phyloP scores from a whole-genome alignment of 2,797 vertebrate genomes.

The Acanthornis magna region DNA sequence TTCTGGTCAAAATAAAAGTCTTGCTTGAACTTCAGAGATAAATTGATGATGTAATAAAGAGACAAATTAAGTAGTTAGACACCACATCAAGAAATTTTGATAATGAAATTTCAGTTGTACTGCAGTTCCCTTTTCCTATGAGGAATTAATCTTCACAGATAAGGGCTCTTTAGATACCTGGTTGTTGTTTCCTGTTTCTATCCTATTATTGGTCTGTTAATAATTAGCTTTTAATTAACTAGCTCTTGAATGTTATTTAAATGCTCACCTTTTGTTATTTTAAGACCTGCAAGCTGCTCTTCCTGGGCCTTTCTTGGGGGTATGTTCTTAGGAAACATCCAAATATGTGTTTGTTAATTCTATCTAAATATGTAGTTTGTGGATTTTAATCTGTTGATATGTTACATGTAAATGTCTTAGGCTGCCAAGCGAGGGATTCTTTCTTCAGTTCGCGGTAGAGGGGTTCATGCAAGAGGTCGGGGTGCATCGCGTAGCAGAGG shows the following conservation, averaged over 20 bases:
- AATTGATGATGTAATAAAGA: neutral
- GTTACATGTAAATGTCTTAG: constrained; percentile 68
- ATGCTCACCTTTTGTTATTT: neutral
- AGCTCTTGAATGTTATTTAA: neutral
- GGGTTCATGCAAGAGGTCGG: constrained; percentile 81
- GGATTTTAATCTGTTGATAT: neutral
- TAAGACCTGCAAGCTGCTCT: neutral
- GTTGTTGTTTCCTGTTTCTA: neutral
- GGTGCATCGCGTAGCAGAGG: constrained; percentile 82
- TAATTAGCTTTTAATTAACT: neutral
- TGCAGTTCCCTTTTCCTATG: neutral
- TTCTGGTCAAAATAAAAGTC: neutral
- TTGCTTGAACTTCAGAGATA: neutral
- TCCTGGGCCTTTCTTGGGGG: neutral
- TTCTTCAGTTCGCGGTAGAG: constrained; percentile 83
- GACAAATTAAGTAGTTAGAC: neutral
- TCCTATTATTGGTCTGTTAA: neutral
- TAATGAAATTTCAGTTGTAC: neutral
- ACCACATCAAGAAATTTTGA: neutral
- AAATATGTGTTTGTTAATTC: neutral
- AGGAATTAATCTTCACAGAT: neutral
- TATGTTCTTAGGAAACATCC: neutral
- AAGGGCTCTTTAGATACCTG: neutral
- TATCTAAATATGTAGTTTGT: neutral
- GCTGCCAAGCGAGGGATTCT: constrained; percentile 95